A percentile compares a stretch with the other conserved stretches of the same genome.
Conservation (phyloP, 2,888 invertebrate genomes). For the Limnephilus lunatus region DNA sequence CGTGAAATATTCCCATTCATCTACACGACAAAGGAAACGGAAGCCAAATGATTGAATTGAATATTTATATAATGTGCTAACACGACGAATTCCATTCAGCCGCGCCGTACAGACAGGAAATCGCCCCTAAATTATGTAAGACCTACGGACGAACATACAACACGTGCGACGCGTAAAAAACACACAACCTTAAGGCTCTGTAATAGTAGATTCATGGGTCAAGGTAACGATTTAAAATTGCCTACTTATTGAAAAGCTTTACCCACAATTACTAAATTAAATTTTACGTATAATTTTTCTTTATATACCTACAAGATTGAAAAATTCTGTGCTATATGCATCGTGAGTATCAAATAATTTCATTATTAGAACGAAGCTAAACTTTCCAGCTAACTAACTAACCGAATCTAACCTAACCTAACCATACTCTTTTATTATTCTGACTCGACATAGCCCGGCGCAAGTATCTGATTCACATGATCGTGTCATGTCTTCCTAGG, state of each 20-base stretch:
- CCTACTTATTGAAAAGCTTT: neutral
- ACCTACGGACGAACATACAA: constrained; percentile 42
- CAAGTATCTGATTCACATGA: too few species aligned
- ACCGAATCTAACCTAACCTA: too few species aligned
- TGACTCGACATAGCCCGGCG: too few species aligned
- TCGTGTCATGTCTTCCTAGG: too few species aligned
- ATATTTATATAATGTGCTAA: constrained; percentile 56
- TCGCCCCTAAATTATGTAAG: constrained; percentile 53
- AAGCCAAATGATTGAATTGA: constrained; percentile 59
- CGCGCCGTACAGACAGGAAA: constrained; percentile 49
- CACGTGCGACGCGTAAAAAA: constrained; percentile 44
- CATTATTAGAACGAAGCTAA: too few species aligned
- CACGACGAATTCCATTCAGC: constrained; percentile 48
- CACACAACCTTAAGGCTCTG: neutral
- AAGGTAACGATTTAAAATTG: neutral
- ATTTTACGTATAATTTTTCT: too few species aligned
- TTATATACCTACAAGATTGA: too few species aligned
- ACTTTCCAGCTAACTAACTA: too few species aligned
- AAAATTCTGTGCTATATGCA: too few species aligned
- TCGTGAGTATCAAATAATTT: too few species aligned
- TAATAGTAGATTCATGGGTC: neutral
- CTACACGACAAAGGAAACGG: constrained; percentile 51
- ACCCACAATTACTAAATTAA: neutral
- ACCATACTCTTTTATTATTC: too few species aligned
- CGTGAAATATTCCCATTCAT: constrained; percentile 50